Base-by-base conservation (phyloP, 2,797 vertebrate species). In the Syncerus caffer region DNA sequence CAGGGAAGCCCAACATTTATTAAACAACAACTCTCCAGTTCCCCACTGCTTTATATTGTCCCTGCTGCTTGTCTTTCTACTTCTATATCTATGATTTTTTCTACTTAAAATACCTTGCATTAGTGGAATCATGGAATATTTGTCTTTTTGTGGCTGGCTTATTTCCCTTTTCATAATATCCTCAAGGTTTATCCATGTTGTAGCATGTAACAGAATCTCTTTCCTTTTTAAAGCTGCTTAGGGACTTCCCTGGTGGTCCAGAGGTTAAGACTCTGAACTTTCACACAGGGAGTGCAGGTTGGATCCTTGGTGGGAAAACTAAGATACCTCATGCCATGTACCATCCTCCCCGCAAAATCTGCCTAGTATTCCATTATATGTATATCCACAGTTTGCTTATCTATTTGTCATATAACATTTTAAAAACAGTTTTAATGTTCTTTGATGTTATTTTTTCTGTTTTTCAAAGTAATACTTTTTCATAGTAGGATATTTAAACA, bases 381-480 rank as follows among this genome's bases (percentile, higher is more conserved):
- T 38, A 23, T 1, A 38, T 13, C 15, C 3, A n/a, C 2, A 29
- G 47, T 21, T 51, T 74, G 27, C 25, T 27, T n/a, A 84, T 51
- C 55, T 12, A 60, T 27, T n/a, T 0, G 15, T 71, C 19, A 42
- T 53, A 88, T 6, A 47, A 51, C 29, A 19, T 27, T 42, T 76
- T 42, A 3, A 83, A 58, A 87, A 38, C 34, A 80, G 51, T 50
- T 38, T 57, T 82, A 47, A 64, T 6, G 1, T 51, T 1, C 12
- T 85, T 85, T 85, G 45, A 80, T 55, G 4, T 71, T 71, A 27
- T 47, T 17, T 19, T 60, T 42, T 47, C 31, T 51, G 3, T 29
- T 83, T 95, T 67, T 71, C n/a, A 51, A 47, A 89, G 23, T 53
- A 89, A 51, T 21, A n/a, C 8, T 15, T 55, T 15, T 85, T 50